Evolutionary conservation across 1,140 invertebrate genomes (phyloP).

Genomic region (Brachionus sp.): DNA sequence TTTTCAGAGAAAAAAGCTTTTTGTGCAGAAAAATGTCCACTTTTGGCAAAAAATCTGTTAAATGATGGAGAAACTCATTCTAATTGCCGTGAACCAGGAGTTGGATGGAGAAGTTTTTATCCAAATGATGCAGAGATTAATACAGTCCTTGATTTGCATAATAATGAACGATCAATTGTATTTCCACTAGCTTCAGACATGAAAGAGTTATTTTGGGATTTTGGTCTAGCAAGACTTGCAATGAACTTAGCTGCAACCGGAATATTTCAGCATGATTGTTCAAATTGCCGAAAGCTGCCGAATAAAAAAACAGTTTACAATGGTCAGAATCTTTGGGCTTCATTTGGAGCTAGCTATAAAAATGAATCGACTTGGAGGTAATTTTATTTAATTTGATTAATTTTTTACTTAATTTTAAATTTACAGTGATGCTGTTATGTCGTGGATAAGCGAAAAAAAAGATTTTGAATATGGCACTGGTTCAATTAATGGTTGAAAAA

Average conservation of each 20-base stretch:
- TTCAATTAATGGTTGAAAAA: background rate
- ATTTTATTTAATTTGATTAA: background rate
- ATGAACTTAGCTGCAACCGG: background rate
- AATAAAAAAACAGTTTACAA: conserved; percentile 14
- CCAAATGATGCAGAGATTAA: background rate
- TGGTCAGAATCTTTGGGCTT: conserved; percentile 11
- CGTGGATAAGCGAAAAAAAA: conserved; percentile 6
- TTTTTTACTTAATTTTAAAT: no score
- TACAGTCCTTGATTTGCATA: background rate
- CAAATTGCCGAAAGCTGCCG: conserved; percentile 6
- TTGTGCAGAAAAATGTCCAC: conserved; percentile 28
- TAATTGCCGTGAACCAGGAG: background rate
- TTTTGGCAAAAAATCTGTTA: conserved; percentile 5
- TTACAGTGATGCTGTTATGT: background rate
- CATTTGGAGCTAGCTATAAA: background rate
- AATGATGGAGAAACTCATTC: background rate
- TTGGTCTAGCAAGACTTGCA: conserved; percentile 1
- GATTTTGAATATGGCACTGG: conserved; percentile 30
- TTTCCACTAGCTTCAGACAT: background rate
- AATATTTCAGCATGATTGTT: conserved; percentile 4
- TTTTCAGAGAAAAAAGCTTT: background rate
- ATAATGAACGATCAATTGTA: conserved; percentile 7
- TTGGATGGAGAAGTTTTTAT: background rate
- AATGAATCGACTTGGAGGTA: background rate
- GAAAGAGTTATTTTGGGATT: conserved; percentile 29